These are phyloP conservation scores for Panurus biarmicus DNA, from an alignment of 2,113 vertebrate species.

Conservation along the genomic window DNA sequence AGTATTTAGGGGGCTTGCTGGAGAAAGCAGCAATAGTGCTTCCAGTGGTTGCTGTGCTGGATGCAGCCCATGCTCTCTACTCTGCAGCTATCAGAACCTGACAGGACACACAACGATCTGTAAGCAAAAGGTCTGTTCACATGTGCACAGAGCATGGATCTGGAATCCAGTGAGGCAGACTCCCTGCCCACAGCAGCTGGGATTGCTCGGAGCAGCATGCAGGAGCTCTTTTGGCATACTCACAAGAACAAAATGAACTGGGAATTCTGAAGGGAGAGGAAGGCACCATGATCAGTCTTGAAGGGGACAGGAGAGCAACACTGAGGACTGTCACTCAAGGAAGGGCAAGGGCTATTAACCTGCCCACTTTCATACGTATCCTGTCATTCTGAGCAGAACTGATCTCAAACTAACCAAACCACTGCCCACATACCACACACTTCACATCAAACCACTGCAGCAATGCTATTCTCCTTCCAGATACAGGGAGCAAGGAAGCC, in stretches of 20 bases:
- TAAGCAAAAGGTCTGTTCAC: neutral
- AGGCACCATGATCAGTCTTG: neutral
- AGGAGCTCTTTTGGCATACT: neutral
- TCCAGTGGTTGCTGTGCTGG: neutral
- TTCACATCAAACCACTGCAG: neutral
- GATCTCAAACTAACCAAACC: neutral
- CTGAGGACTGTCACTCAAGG: neutral
- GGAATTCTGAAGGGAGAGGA: neutral
- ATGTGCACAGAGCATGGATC: rapidly evolving
- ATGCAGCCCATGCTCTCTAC: neutral
- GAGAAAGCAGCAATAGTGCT: neutral
- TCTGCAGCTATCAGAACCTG: neutral
- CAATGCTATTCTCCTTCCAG: neutral
- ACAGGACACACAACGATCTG: neutral
- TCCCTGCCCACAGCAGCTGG: neutral
- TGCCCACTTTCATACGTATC: neutral
- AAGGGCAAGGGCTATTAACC: neutral
- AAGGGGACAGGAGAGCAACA: neutral
- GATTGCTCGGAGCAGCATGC: neutral
- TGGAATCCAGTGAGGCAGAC: neutral
- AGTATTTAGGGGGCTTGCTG: neutral
- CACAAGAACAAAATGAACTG: neutral
- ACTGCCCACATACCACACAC: neutral
- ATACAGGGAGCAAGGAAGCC: neutral
- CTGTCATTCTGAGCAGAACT: neutral